Base-by-base conservation (phyloP, 2,888 invertebrate species). In the Eutolmus rufibarbis region DNA sequence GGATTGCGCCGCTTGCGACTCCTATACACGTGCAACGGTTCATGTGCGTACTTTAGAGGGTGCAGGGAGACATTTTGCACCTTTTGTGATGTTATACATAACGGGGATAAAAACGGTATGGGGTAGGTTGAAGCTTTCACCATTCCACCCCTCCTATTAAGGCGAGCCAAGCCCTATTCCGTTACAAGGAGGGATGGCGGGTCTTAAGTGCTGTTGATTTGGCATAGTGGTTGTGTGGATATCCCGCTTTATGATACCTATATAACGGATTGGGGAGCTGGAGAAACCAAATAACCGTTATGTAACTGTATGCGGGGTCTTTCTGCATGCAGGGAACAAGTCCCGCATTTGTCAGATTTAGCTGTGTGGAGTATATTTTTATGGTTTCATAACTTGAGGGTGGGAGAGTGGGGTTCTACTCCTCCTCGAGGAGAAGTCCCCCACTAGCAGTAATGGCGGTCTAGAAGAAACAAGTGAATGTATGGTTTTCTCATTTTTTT, bases 21-120 rank as follows among this genome's bases (percentile, higher is more conserved):
- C 4, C 14, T 8, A 46, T 46, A 79, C 40, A 79, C 12, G 46
- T 28, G 28, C 23, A 46, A 19, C 12, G 28, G 2, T 12, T 28
- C 16, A 66, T 84, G 40, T 84, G 74, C 84, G 57, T 19, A 40
- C 66, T 40, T 57, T 84, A 9, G 74, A 84, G 84, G 84, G 84
- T 82, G 82, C 66, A 66, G 40, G 28, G 84, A n/a, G 28, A 84
- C 7, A 23, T 28, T 57, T n/a, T 74, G 31, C 66, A 66, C 66
- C 66, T 66, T 56, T 66, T 23, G 28, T 12, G 28, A 9, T 66
- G 23, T 7, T 34, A 34, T 66, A 66, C 8, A 66, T 66, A 66
- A 28, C 66, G 66, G 66, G 66, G 23, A 51, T n/a, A n/a, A n/a
- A 51, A 51, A 9, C 66, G 23, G 56, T 81, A 81, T 34, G 81